These are phyloP conservation scores for Ochropleura plecta DNA, from an alignment of 2,888 invertebrate species.

Conservation along the genomic window DNA sequence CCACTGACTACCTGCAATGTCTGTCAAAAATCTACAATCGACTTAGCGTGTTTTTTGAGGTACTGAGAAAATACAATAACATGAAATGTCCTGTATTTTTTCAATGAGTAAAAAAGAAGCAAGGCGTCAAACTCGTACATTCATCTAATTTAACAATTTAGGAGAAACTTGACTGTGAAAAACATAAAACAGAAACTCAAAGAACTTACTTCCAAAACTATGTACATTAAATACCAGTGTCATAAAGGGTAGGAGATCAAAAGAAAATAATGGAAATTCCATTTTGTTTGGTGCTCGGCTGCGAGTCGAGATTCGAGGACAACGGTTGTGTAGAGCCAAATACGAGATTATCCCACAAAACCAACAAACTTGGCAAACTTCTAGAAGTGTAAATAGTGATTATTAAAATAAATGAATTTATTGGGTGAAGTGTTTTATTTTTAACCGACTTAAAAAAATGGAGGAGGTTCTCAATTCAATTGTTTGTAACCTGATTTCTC, in stretches of 20 bases:
- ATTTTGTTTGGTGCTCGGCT: conserved; percentile 58
- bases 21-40: too few relatives aligned
- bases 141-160: conserved; percentile 41
- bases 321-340: conserved; percentile 42
- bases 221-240: conserved; percentile 65
- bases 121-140: background rate
- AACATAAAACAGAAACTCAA: conserved; percentile 51
- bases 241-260: conserved; percentile 67
- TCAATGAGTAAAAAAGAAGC: background rate
- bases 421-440: background rate
- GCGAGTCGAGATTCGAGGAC: conserved; percentile 37
- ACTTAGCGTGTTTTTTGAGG: too few relatives aligned
- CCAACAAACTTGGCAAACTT: conserved; percentile 15
- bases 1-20: too few relatives aligned
- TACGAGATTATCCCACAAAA: conserved; percentile 27
- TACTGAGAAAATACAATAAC: background rate
- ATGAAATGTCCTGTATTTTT: background rate
- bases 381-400: conserved; percentile 1
- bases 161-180: conserved; percentile 30
- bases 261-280: conserved; percentile 67
- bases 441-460: too few relatives aligned
- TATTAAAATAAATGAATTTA: background rate
- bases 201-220: conserved; percentile 63
- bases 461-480: too few relatives aligned
- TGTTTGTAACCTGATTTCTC: too few relatives aligned